Evolutionary conservation across 2,113 vertebrate genomes (phyloP).

Genomic region (Eolophus roseicapilla): DNA sequence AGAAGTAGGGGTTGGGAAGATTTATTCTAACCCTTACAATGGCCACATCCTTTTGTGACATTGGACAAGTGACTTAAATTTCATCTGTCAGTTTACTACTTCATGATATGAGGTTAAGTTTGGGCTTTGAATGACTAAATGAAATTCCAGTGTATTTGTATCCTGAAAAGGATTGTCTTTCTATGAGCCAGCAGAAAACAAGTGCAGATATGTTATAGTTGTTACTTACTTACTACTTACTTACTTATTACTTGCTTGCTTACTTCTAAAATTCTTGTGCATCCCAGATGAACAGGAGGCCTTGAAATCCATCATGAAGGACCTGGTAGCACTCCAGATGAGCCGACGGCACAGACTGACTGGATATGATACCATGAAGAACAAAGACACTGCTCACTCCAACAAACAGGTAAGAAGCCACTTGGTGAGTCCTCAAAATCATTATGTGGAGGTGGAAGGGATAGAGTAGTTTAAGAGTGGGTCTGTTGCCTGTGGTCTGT

Average conservation of each 20-base stretch:
- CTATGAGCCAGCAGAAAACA: neutral
- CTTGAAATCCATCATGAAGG: conserved; percentile 99
- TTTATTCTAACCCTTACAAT: neutral
- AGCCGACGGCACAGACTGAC: conserved; percentile 82
- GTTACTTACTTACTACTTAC: neutral
- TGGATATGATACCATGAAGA: conserved; percentile 84
- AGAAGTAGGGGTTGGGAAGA: neutral
- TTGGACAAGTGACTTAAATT: neutral
- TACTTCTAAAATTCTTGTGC: conserved; percentile 5
- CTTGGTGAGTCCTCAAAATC: rapidly evolving
- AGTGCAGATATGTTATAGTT: neutral
- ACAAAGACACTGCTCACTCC: conserved; percentile 75
- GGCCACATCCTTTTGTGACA: neutral
- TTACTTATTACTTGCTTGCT: neutral
- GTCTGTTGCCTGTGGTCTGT: neutral
- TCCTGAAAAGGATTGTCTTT: neutral
- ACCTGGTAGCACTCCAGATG: conserved; percentile 96
- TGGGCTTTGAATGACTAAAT: neutral
- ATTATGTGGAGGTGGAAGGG: neutral
- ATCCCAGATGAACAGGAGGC: conserved; percentile 91
- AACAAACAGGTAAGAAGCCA: conserved; percentile 82
- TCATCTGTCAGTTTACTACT: neutral
- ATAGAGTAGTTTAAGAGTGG: neutral
- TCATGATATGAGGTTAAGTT: rapidly evolving
- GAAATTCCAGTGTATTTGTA: neutral